Evolutionary conservation across 1,140 invertebrate species (phyloP).

Genomic region (Ips nitidus): DNA sequence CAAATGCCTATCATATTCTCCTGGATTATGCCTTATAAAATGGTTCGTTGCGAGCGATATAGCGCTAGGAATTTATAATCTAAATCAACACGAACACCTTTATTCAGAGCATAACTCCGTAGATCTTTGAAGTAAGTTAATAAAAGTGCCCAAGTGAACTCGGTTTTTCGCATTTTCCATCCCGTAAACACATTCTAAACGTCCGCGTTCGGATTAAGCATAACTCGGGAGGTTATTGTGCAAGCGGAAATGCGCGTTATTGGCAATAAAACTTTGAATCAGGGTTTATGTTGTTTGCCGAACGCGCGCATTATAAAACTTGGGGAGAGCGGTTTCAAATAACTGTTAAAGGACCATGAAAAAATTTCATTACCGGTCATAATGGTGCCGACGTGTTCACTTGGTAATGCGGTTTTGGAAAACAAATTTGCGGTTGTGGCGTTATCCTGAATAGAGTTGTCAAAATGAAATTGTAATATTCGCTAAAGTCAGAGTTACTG

Average conservation of each 20-base stretch:
- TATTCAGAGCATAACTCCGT: too few relatives aligned
- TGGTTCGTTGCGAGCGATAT: too few relatives aligned
- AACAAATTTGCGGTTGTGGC: too few relatives aligned
- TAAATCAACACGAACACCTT: too few relatives aligned
- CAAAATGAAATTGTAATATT: too few relatives aligned
- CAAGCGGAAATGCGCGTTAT: constrained; percentile 15
- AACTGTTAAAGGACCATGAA: background rate
- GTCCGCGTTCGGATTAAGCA: constrained; percentile 18
- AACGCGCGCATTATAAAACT: constrained; percentile 3
- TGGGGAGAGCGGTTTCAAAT: background rate
- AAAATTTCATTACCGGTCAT: background rate
- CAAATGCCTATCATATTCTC: too few relatives aligned
- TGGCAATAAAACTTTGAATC: constrained; percentile 17
- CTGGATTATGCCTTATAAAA: too few relatives aligned
- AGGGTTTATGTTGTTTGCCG: constrained; percentile 11
- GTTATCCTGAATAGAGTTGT: too few relatives aligned
- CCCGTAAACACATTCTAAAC: constrained; percentile 11
- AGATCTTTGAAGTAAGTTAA: background rate
- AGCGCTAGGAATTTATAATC: too few relatives aligned
- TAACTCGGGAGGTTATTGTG: constrained; percentile 11
- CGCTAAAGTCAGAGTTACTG: too few relatives aligned
- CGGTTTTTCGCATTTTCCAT: constrained; percentile 5
- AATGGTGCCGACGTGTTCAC: background rate
- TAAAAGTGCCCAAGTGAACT: background rate
- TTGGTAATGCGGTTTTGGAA: too few relatives aligned